Conservation (phyloP, 2,797 vertebrate genomes). For the Anguilla pacifica region DNA sequence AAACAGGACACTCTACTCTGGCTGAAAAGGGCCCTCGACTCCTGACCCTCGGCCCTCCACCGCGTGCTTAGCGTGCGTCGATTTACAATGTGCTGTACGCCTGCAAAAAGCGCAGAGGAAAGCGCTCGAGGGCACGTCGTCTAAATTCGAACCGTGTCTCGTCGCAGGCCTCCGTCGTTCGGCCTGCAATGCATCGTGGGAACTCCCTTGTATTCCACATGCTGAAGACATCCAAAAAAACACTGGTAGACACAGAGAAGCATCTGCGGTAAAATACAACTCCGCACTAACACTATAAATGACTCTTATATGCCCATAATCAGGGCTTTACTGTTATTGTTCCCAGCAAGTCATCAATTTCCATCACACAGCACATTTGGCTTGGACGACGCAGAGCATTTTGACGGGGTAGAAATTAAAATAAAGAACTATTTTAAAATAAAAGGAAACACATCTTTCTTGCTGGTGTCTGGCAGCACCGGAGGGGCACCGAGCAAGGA, state of each 20-base stretch:
- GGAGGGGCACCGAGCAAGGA: constrained; percentile 22
- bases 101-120: background rate
- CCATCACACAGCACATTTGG: background rate
- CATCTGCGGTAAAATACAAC: background rate
- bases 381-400: background rate
- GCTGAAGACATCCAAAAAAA: background rate
- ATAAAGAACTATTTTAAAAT: background rate
- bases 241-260: background rate
- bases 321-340: background rate
- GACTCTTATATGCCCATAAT: background rate
- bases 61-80: background rate
- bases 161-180: background rate
- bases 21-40: background rate
- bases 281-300: background rate
- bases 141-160: background rate
- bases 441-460: constrained; percentile 11
- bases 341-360: background rate
- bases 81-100: background rate
- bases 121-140: background rate
- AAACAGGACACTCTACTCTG: background rate
- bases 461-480: constrained; percentile 22
- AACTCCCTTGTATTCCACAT: background rate
- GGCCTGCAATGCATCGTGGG: background rate
- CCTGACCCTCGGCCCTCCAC: background rate
- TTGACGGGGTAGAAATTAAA: background rate